phyloP scores from a whole-genome alignment of 2,888 invertebrate genomes.

The Drosophila barbarae region DNA sequence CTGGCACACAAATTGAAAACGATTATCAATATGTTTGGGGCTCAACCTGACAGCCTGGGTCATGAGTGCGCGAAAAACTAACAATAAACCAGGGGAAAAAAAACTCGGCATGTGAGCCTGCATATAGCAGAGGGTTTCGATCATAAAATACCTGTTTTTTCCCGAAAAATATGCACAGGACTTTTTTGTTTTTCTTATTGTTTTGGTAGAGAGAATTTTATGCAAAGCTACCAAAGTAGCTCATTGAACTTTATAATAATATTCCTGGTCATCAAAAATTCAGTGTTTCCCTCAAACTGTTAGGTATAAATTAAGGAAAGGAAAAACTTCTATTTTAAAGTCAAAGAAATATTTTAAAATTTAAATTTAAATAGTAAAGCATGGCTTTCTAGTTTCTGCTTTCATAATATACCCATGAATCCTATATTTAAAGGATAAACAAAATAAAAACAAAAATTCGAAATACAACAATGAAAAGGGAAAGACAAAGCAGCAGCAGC shows the following conservation, averaged over 20 bases:
- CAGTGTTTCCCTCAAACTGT: no score
- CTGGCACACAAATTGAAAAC: slow-evolving; percentile 62
- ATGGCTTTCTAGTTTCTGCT: background rate
- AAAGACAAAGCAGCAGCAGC: slow-evolving; percentile 39
- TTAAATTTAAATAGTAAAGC: background rate
- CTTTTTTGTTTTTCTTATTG: background rate
- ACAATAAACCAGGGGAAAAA: slow-evolving; percentile 39
- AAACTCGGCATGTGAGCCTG: no score
- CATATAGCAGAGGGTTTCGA: slow-evolving; percentile 5
- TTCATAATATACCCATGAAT: background rate
- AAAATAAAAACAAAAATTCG: slow-evolving; percentile 9
- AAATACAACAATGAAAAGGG: slow-evolving; percentile 41
- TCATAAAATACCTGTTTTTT: slow-evolving; percentile 13
- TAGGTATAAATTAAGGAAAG: background rate
- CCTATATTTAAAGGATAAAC: background rate
- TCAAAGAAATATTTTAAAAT: background rate
- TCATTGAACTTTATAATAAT: no score
- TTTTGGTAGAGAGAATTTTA: background rate
- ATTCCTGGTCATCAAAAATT: no score
- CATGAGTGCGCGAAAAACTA: slow-evolving; percentile 65
- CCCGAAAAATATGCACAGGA: background rate
- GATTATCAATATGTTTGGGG: slow-evolving; percentile 67
- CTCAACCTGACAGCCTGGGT: slow-evolving; percentile 45
- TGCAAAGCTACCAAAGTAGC: background rate
- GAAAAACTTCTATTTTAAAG: background rate